These are phyloP conservation scores for Caenorhabditis doughertyi DNA, from an alignment of 2,888 invertebrate species.

Conservation along the genomic window DNA sequence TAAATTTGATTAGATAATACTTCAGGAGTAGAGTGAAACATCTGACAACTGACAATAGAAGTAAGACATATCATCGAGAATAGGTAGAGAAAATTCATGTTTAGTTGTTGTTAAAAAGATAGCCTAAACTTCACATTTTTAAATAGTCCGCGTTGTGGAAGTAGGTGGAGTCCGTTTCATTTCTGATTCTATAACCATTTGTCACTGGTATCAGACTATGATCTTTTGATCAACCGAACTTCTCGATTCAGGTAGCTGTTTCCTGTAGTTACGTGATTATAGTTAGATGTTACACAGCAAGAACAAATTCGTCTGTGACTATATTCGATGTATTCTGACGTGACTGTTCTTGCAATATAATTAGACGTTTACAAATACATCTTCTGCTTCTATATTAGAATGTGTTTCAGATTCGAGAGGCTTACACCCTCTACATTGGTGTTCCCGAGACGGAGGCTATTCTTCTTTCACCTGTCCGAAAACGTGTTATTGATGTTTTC, in stretches of 20 bases:
- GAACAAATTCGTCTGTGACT: conserved; percentile 10
- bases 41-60: background rate
- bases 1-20: conserved; percentile 55
- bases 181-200: background rate
- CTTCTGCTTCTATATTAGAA: background rate
- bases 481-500: conserved; percentile 92
- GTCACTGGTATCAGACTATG: background rate
- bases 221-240: background rate
- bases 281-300: background rate
- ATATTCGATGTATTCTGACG: too few species aligned
- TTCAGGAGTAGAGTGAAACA: conserved; percentile 46
- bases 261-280: conserved; percentile 15
- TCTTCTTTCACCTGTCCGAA: conserved; percentile 92
- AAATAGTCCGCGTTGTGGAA: background rate
- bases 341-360: background rate
- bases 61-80: too few species aligned
- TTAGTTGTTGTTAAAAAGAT: background rate
- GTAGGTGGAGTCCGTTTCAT: conserved; percentile 13
- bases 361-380: too few species aligned
- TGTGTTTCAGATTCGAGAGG: conserved; percentile 84
- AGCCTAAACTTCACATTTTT: background rate
- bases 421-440: conserved; percentile 95
- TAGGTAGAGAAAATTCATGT: background rate
- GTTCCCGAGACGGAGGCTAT: conserved; percentile 98
- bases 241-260: too few species aligned